Percentiles rank a stretch among this genome's conserved stretches.
phyloP scores from a whole-genome alignment of 2,113 vertebrate species.

The Garra rufa region DNA sequence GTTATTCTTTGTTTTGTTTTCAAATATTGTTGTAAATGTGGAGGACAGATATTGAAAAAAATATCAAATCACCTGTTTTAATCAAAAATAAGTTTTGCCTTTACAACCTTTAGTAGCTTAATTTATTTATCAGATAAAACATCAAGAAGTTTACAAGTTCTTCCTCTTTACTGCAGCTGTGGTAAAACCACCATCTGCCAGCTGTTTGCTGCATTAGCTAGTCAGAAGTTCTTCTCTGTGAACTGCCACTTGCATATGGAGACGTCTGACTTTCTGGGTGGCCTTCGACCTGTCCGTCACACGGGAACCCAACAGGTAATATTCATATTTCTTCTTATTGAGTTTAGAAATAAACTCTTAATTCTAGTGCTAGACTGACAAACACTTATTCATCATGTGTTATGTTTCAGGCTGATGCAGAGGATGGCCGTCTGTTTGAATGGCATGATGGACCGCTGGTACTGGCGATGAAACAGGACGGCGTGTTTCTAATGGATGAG shows the following conservation, averaged over 20 bases:
- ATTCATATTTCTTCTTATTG: neutral
- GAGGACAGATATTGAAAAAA: too few relatives aligned
- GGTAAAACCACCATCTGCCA: conserved; percentile 98
- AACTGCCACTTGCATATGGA: conserved; percentile 98
- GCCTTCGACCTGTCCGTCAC: conserved; percentile 88
- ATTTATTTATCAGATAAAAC: neutral
- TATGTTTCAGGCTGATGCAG: conserved; percentile 80
- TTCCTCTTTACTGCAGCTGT: conserved; percentile 77
- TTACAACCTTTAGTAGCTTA: neutral
- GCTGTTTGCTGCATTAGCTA: conserved; percentile 86
- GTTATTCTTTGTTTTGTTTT: too few relatives aligned
- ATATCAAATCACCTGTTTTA: too few relatives aligned
- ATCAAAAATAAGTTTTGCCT: neutral
- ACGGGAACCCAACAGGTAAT: conserved; percentile 77
- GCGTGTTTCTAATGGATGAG: conserved; percentile 94
- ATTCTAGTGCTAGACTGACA: too few relatives aligned
- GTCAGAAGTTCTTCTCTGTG: conserved; percentile 85
- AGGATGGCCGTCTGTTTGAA: conserved; percentile 86
- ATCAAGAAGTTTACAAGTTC: neutral
- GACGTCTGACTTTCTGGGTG: conserved; percentile 95
- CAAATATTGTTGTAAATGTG: too few relatives aligned
- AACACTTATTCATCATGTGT: too few relatives aligned
- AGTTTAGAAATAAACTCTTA: too few relatives aligned
- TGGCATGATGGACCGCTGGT: conserved; percentile 96
- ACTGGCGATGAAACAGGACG: conserved; percentile 89